These are phyloP conservation scores for Elysia chlorotica DNA, from an alignment of 1,140 invertebrate genomes.

Conservation along the genomic window DNA sequence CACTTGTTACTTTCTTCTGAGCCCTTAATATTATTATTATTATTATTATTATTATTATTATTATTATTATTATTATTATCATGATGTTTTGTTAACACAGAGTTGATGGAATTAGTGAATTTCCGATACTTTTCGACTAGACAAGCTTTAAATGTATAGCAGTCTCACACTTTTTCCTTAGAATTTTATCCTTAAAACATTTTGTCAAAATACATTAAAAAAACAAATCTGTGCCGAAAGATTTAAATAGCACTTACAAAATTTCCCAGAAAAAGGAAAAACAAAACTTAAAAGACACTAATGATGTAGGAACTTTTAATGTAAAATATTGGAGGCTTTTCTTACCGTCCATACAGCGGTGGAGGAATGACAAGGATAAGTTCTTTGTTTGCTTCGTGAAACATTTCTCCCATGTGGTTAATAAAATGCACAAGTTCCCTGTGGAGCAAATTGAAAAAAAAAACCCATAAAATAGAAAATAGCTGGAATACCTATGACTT, in stretches of 20 bases:
- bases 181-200: neutral
- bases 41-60: too few relatives aligned
- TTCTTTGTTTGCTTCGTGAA: slow-evolving; percentile 68
- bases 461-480: too few relatives aligned
- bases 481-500: too few relatives aligned
- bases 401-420: slow-evolving; percentile 61
- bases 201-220: neutral
- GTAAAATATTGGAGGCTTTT: too few relatives aligned
- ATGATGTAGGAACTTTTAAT: neutral
- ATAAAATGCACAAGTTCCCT: slow-evolving; percentile 63
- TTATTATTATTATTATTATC: too few relatives aligned
- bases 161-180: neutral
- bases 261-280: neutral
- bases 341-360: slow-evolving; percentile 60
- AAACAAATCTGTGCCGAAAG: neutral
- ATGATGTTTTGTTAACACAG: too few relatives aligned
- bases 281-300: neutral
- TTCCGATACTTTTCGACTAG: too few relatives aligned
- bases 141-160: neutral
- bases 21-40: too few relatives aligned
- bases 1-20: too few relatives aligned
- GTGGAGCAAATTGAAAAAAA: too few relatives aligned
- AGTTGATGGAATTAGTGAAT: too few relatives aligned
- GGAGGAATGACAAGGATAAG: slow-evolving; percentile 87
- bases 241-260: neutral